Conservation (phyloP, 2,113 vertebrate species). For the Leucoraja erinaceus region DNA sequence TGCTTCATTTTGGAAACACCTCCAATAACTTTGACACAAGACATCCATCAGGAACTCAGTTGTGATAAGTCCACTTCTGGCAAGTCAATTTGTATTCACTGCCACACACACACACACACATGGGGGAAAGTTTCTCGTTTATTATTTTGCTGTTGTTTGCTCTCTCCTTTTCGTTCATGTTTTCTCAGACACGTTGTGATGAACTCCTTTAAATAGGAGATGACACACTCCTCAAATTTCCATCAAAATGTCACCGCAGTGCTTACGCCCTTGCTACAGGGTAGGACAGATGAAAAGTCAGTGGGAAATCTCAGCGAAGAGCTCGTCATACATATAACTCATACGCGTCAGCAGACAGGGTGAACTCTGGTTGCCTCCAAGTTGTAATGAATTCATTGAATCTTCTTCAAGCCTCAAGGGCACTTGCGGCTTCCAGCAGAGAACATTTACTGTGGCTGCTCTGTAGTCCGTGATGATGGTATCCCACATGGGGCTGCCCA, state of each 20-base stretch:
- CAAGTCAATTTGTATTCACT: neutral
- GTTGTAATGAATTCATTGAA: neutral
- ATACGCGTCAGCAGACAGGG: neutral
- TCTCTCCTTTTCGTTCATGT: neutral
- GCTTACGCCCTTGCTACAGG: neutral
- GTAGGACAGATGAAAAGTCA: neutral
- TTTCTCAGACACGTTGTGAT: neutral
- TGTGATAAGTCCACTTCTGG: slow-evolving; percentile 24
- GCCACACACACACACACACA: neutral
- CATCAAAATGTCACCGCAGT: neutral
- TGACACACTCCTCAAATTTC: neutral
- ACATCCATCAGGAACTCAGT: slow-evolving; percentile 24
- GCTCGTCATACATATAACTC: neutral
- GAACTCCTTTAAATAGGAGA: neutral
- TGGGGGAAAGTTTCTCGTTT: neutral
- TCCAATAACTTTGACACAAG: neutral
- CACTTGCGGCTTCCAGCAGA: no score
- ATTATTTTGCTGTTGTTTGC: neutral
- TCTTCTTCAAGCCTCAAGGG: neutral
- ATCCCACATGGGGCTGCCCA: no score
- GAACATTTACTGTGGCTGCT: no score
- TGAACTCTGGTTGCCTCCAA: no score
- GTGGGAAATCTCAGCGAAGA: neutral
- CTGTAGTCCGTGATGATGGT: no score
- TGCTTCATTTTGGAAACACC: slow-evolving; percentile 5